These are phyloP conservation scores for Ivindomyrus marchei DNA, from an alignment of 2,113 vertebrate genomes.

Conservation along the genomic window DNA sequence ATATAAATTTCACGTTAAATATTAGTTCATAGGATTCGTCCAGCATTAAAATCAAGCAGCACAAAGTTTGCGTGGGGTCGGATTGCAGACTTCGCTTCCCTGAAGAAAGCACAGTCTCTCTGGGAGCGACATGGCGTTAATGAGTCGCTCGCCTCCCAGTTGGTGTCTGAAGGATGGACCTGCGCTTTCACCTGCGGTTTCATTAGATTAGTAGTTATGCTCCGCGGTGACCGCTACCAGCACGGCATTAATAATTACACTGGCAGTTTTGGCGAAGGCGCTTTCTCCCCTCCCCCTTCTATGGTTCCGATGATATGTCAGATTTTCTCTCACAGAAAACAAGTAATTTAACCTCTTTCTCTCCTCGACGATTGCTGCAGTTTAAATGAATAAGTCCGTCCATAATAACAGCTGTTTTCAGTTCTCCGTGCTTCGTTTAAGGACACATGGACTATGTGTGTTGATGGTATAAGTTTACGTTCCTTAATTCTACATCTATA, in stretches of 20 bases:
- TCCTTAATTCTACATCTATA: background rate
- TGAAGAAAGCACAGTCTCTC: background rate
- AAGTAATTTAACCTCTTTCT: background rate
- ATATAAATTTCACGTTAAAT: background rate
- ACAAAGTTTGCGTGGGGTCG: background rate
- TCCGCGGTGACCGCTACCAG: background rate
- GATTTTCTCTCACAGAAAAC: background rate
- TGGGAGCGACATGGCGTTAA: background rate
- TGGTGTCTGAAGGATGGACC: background rate
- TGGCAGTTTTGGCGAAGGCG: background rate
- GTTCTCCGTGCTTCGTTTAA: background rate
- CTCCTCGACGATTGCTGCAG: background rate
- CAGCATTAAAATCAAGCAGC: background rate
- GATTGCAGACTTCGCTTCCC: background rate
- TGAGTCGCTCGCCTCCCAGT: background rate
- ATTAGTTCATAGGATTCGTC: background rate
- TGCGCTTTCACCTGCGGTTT: constrained; percentile 1
- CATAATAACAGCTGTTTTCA: background rate
- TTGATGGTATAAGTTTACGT: background rate
- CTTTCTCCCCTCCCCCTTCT: background rate
- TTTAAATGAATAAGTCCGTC: background rate
- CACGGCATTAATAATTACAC: background rate
- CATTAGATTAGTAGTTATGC: background rate
- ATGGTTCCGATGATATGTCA: background rate
- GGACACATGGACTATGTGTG: background rate